These are phyloP conservation scores for Anableps anableps DNA, from an alignment of 2,797 vertebrate species.

Conservation along the genomic window DNA sequence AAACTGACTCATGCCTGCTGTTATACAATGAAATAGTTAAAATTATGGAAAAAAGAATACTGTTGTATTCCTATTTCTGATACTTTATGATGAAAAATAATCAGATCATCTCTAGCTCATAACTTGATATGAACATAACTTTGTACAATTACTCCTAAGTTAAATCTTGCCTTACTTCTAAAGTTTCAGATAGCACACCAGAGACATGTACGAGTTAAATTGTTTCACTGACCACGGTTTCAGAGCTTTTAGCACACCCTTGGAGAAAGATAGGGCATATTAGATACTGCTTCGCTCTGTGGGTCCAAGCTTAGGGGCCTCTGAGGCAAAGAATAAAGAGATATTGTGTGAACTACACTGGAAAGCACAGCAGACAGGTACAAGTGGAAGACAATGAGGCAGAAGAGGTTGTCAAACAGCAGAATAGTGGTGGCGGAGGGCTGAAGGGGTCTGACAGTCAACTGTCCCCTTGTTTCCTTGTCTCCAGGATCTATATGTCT, in stretches of 20 bases:
- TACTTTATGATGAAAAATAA: background rate
- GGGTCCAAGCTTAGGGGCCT: conserved; percentile 20
- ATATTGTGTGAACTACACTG: conserved; percentile 38
- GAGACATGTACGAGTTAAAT: background rate
- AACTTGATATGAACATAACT: background rate
- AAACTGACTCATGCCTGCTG: background rate
- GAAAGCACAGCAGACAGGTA: conserved; percentile 53
- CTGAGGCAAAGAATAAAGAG: conserved; percentile 47
- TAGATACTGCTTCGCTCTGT: background rate
- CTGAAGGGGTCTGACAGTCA: conserved; percentile 49
- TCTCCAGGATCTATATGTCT: conserved; percentile 42
- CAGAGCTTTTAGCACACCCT: background rate
- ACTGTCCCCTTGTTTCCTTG: conserved; percentile 53
- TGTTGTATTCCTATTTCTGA: background rate
- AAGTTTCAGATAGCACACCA: background rate
- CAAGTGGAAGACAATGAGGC: conserved; percentile 21
- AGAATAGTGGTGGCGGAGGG: conserved; percentile 22
- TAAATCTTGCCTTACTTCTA: background rate
- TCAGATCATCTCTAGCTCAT: background rate
- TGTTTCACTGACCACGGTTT: conserved; percentile 2
- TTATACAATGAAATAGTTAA: background rate
- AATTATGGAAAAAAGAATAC: background rate
- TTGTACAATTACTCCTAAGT: conserved; percentile 1
- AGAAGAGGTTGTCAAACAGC: conserved; percentile 1
- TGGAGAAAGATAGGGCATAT: conserved; percentile 11